A percentile compares a stretch with the other conserved stretches of the same genome.
phyloP scores from a whole-genome alignment of 1,140 invertebrate genomes.

The Zaprionus davidi region DNA sequence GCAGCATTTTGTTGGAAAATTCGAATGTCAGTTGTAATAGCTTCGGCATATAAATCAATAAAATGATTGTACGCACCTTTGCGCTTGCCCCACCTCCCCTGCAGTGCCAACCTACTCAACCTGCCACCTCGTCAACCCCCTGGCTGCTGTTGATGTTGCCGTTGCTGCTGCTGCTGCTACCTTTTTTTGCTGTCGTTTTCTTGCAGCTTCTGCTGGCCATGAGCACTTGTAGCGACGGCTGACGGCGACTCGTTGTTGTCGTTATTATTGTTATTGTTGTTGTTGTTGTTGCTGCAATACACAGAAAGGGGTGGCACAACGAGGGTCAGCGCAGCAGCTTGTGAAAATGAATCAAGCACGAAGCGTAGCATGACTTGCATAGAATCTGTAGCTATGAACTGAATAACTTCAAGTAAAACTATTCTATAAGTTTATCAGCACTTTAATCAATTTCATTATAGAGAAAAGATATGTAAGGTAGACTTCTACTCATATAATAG shows the following conservation, averaged over 20 bases:
- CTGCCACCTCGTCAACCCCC: constrained; percentile 2
- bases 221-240: constrained; percentile 62
- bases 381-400: too few relatives aligned
- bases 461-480: too few relatives aligned
- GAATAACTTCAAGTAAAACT: too few relatives aligned
- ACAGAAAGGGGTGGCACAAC: constrained; percentile 59
- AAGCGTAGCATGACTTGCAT: background rate
- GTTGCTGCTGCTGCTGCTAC: constrained; percentile 11
- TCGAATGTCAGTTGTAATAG: constrained; percentile 84
- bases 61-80: constrained; percentile 84
- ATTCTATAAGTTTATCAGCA: too few relatives aligned
- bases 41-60: constrained; percentile 84
- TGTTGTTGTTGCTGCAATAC: constrained; percentile 46
- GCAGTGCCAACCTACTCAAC: constrained; percentile 12
- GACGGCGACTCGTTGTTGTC: constrained; percentile 28
- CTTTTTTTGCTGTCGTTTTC: constrained; percentile 42
- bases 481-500: too few relatives aligned
- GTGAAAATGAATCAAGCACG: background rate
- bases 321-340: constrained; percentile 27
- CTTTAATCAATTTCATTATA: too few relatives aligned
- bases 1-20: constrained; percentile 71
- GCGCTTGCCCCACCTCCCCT: constrained; percentile 29
- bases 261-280: constrained; percentile 43
- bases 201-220: constrained; percentile 60
- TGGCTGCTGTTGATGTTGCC: constrained; percentile 14